phyloP scores from a whole-genome alignment of 1,140 invertebrate genomes.

The Aporrectodea caliginosa region DNA sequence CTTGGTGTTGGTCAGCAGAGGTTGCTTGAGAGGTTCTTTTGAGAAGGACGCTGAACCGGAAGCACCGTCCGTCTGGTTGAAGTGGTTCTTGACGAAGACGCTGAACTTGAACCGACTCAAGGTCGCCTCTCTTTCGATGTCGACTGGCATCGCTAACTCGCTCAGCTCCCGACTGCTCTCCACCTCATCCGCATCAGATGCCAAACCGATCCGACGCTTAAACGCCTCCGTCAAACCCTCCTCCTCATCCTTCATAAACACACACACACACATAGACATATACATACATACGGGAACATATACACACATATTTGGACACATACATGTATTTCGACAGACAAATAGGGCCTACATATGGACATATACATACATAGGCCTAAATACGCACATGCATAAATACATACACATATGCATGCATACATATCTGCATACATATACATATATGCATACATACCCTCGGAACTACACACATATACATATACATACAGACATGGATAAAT shows the following conservation, averaged over 20 bases:
- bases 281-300: too few relatives aligned
- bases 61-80: not conserved
- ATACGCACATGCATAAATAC: too few relatives aligned
- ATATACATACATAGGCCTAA: too few relatives aligned
- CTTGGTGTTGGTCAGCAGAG: not conserved
- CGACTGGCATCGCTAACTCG: not conserved
- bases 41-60: not conserved
- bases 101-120: slow-evolving; percentile 6
- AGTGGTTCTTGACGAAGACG: not conserved
- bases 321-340: too few relatives aligned
- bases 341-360: too few relatives aligned
- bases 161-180: not conserved
- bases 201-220: slow-evolving; percentile 10
- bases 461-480: too few relatives aligned
- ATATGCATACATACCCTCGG: too few relatives aligned
- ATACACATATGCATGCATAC: too few relatives aligned
- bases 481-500: too few relatives aligned
- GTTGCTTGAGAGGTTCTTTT: not conserved
- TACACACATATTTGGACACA: too few relatives aligned
- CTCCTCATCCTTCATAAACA: slow-evolving; percentile 22
- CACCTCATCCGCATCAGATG: not conserved
- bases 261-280: too few relatives aligned
- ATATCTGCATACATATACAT: too few relatives aligned
- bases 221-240: slow-evolving; percentile 22
- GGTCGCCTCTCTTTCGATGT: slow-evolving; percentile 16